Evolutionary conservation across 1,140 invertebrate genomes (phyloP), one percentile per base, ranked within the genome.

Genomic region (Pseudomyrmex dendroicus): DNA sequence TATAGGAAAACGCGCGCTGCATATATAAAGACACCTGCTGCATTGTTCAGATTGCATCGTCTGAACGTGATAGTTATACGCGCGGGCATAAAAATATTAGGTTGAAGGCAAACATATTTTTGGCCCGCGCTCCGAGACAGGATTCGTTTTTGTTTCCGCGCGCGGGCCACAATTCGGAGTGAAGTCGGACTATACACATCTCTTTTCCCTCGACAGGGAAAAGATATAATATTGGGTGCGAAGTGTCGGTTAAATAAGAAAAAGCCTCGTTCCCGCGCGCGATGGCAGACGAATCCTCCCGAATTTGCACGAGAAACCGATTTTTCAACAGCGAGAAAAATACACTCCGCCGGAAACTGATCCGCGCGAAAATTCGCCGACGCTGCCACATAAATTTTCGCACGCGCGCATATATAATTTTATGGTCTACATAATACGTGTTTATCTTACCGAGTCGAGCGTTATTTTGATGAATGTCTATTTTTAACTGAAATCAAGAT

Each of bases 181-280:
- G 63, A 77, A 22, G 50, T 67, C 74, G 74, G 35, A 68, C 74
- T 77, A 0, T 20, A 68, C 63, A 68, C 64, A 46, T 74, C 73
- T 77, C 62, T 35, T 35, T 35, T 77, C 63, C 63, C 74, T 22
- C 63, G 63, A 78, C 64, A 54, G 54, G 22, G 46, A 80, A 80
- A 67, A 70, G 66, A 72, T 80, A 80, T 80, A 72, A 80, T 80
- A 72, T 80, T 59, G 76, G 76, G 76, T 54, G 64, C 76, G 66
- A 80, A 72, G 76, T 80, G 76, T 70, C 66, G 76, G 76, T 80
- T 80, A 80, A 80, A 80, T 80, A 80, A 80, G 76, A 80, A 80
- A 70, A 70, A 59, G 76, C 54, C 48, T 25, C 76, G 46, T 54
- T 52, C 48, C 61, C 62, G 3, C 12, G 2, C 56, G 4, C 17